These are phyloP conservation scores for Cepphus grylle DNA, from an alignment of 2,113 vertebrate species.

Conservation along the genomic window DNA sequence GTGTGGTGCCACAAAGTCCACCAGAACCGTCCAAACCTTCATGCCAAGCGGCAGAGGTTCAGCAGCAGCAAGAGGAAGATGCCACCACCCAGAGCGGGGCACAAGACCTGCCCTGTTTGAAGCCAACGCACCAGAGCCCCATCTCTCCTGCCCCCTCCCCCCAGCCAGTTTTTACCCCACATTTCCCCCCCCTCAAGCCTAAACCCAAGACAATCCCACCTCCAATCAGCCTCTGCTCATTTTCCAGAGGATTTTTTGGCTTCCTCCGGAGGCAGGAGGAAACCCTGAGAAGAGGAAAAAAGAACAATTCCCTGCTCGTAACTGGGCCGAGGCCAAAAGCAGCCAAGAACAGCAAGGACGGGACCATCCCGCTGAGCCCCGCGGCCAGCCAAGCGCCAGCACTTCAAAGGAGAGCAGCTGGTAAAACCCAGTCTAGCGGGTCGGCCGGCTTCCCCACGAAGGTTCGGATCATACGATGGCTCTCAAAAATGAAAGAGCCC, in stretches of 20 bases:
- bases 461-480: neutral
- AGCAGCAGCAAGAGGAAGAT: neutral
- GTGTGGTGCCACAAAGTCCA: neutral
- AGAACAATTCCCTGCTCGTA: neutral
- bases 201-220: neutral
- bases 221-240: neutral
- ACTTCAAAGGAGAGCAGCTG: neutral
- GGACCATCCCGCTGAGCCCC: neutral
- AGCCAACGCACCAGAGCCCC: neutral
- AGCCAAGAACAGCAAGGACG: neutral
- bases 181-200: neutral
- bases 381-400: neutral
- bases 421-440: neutral
- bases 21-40: neutral
- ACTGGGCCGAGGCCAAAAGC: neutral
- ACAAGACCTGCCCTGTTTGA: neutral
- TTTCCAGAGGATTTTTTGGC: neutral
- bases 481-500: neutral
- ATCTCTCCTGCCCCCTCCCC: neutral
- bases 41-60: accelerated
- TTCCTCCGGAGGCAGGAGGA: neutral
- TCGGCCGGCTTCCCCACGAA: accelerated
- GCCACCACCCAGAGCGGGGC: neutral
- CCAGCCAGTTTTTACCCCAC: neutral
- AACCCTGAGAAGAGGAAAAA: neutral